Evolutionary conservation across 2,797 vertebrate genomes (phyloP), one percentile per base, ranked within the genome.

Genomic region (Tolypeutes matacus): DNA sequence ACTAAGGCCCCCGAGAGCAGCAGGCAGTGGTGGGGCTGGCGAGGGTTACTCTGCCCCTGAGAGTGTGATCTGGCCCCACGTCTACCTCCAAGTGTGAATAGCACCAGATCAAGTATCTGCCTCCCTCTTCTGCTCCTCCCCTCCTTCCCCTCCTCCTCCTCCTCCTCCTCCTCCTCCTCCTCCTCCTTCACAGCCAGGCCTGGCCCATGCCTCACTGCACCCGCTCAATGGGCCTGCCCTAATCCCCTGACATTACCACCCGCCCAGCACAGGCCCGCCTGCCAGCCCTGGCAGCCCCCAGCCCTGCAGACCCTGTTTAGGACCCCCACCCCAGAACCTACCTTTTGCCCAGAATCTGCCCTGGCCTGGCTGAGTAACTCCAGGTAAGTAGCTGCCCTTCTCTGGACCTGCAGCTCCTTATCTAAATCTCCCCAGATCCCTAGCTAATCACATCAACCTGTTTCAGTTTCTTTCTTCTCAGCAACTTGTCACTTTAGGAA

Each of bases 151-250:
- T 39, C 51, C 46, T 5, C 46, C 34, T 29, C 49, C 65, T 64
- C 46, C n/a, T 46, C 73, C 49, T 70, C 31, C 53, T 62, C 14
- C 5, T 2, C 36, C 81, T 39, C 51, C 46, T 5, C 46, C 34
- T 29, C 49, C 65, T 64, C 46, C n/a, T 46, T 67, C 23, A 36
- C 81, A 21, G 34, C 81, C 53, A n/a, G 65, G 86, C 51, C 77
- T 31, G 25, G 94, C 65, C 97, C 85, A 95, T 1, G 69, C 92
- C 97, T 96, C 95, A 51, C 80, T 81, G 94, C 94, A 93, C 92
- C 62, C 12, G 60, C 72, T 96, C 89, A 96, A 85, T 94, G 92
- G 56, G 80, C 76, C 80, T 69, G 4, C 27, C 67, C 72, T 97
- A 96, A 97, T 95, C 96, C 84, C 36, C 89, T 97, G 96, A 96